Conservation (phyloP, 2,797 vertebrate species). For the Artibeus jamaicensis region DNA sequence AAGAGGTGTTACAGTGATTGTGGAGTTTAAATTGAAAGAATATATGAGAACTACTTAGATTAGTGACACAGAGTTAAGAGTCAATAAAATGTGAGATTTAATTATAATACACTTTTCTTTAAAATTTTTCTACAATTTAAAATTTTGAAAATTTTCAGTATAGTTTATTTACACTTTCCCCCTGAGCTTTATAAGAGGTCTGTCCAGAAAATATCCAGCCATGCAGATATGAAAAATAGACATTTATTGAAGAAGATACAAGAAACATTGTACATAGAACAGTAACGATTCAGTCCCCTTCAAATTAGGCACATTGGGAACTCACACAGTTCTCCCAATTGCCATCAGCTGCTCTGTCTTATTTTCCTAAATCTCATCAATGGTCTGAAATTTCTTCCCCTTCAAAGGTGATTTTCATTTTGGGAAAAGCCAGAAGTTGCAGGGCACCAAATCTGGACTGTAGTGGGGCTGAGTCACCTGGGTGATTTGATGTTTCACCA, state of each 20-base stretch:
- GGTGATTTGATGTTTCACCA: neutral
- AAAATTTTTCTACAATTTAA: neutral
- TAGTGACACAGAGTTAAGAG: neutral
- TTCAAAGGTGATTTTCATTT: neutral
- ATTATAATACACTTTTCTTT: neutral
- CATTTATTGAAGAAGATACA: neutral
- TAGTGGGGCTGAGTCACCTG: neutral
- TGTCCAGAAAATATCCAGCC: neutral
- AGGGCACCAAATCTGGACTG: neutral
- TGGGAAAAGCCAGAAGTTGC: neutral
- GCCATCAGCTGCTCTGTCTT: neutral
- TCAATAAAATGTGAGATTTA: neutral
- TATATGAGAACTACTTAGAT: neutral
- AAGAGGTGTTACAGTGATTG: neutral
- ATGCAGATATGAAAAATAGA: neutral
- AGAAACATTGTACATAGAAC: neutral
- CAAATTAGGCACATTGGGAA: neutral
- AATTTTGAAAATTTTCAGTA: constrained; percentile 7
- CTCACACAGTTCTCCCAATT: neutral
- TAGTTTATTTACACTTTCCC: neutral
- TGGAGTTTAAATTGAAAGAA: neutral
- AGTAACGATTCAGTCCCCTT: neutral
- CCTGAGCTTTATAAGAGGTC: neutral
- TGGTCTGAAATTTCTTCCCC: neutral
- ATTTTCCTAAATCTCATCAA: neutral